Conservation (phyloP, 2,113 vertebrate genomes). For the Hylia prasina region DNA sequence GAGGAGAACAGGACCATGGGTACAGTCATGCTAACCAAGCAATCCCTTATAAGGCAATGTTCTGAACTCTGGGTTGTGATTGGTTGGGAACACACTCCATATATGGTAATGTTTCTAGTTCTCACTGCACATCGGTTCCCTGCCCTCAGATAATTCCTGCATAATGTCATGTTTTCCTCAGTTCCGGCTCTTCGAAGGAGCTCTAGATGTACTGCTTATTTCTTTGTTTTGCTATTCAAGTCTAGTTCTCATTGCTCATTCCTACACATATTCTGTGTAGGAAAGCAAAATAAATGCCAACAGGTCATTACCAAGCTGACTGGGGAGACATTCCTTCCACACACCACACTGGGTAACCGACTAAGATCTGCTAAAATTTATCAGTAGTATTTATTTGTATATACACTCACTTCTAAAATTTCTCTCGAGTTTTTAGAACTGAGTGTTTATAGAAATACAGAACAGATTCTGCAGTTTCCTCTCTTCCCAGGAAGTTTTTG, state of each 20-base stretch:
- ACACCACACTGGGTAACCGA: accelerated
- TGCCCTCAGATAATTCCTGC: background rate
- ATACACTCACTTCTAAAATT: background rate
- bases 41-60: background rate
- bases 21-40: background rate
- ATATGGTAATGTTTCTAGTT: background rate
- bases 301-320: background rate
- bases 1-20: background rate
- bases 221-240: background rate
- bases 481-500: background rate
- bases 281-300: background rate
- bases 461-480: background rate
- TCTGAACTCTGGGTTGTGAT: background rate
- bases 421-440: background rate
- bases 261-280: background rate
- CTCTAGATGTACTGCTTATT: background rate
- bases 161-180: background rate
- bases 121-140: background rate
- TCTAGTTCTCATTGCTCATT: background rate
- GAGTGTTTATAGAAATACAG: too few relatives aligned
- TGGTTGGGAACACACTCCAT: background rate
- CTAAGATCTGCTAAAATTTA: background rate
- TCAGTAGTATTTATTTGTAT: background rate
- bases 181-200: background rate
- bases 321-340: background rate